These are phyloP conservation scores for Parazoanthus darwini DNA, from an alignment of 92 coral and sea anemone genomes.

Conservation along the genomic window DNA sequence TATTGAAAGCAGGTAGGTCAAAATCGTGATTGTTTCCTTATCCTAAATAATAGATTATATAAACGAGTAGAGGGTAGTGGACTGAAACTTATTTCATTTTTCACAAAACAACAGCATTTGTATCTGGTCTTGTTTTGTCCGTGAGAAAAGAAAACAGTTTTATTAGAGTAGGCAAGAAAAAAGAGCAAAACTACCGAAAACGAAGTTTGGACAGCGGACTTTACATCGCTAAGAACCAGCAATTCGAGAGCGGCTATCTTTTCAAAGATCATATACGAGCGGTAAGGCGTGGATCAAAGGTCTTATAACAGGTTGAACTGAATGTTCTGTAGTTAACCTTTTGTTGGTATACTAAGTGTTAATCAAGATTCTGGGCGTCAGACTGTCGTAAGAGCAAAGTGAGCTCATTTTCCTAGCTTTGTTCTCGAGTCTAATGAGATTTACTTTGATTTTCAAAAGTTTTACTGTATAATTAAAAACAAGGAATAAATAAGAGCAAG, in stretches of 20 bases:
- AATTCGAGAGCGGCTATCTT: neutral
- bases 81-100: neutral
- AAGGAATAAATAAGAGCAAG: too few relatives aligned
- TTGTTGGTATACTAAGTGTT: too few relatives aligned
- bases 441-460: too few relatives aligned
- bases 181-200: neutral
- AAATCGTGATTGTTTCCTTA: neutral
- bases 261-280: neutral
- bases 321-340: too few relatives aligned
- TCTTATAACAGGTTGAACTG: too few relatives aligned
- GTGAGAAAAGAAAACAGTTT: neutral
- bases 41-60: constrained; percentile 3
- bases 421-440: too few relatives aligned
- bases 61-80: neutral
- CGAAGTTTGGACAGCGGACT: neutral
- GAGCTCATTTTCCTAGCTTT: too few relatives aligned
- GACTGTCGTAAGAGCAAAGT: too few relatives aligned
- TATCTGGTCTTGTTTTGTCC: neutral
- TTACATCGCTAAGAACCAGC: neutral
- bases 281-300: too few relatives aligned
- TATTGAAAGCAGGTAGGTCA: constrained; percentile 5
- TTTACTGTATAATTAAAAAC: too few relatives aligned
- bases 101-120: neutral
- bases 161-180: neutral
- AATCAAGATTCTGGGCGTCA: too few relatives aligned